Percentiles rank a stretch among this genome's conserved stretches.
Evolutionary conservation across 2,113 vertebrate species (phyloP).

Genomic region (Melozone crissalis): DNA sequence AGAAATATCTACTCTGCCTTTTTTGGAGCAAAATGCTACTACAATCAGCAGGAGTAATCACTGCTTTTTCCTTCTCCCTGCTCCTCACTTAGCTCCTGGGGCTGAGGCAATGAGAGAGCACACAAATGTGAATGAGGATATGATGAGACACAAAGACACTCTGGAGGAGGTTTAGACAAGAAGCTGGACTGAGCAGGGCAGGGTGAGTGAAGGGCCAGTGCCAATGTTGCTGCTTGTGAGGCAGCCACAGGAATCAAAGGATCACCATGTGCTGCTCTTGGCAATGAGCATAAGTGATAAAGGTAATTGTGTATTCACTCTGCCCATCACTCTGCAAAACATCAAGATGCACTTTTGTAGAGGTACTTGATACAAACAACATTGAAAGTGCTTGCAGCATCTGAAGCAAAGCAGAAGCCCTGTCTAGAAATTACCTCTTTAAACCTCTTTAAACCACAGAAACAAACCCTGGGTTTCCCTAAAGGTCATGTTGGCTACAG

Average conservation of each 20-base stretch:
- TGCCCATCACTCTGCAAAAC: not conserved
- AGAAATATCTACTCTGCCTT: not conserved
- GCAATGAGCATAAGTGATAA: fast-evolving
- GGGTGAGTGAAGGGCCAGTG: too few relatives aligned
- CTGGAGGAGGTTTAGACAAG: not conserved
- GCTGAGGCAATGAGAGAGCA: not conserved
- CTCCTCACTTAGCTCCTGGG: not conserved
- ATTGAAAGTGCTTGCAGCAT: not conserved
- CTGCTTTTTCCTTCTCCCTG: not conserved
- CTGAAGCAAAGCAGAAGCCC: not conserved
- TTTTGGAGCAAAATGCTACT: not conserved
- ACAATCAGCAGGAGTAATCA: not conserved
- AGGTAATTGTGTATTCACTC: not conserved
- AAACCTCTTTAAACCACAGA: not conserved
- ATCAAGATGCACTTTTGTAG: not conserved
- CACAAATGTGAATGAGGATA: not conserved
- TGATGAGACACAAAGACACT: fast-evolving
- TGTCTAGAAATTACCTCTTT: not conserved
- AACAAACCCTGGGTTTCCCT: not conserved
- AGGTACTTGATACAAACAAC: not conserved
- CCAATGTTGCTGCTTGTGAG: not conserved
- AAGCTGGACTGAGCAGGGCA: not conserved
- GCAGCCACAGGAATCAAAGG: not conserved
- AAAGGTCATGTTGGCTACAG: not conserved
- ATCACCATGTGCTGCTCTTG: not conserved